A percentile compares a stretch with the other conserved stretches of the same genome.
These are phyloP conservation scores for Stylophora pistillata DNA, from an alignment of 64 coral and sea anemone species.

Conservation along the genomic window DNA sequence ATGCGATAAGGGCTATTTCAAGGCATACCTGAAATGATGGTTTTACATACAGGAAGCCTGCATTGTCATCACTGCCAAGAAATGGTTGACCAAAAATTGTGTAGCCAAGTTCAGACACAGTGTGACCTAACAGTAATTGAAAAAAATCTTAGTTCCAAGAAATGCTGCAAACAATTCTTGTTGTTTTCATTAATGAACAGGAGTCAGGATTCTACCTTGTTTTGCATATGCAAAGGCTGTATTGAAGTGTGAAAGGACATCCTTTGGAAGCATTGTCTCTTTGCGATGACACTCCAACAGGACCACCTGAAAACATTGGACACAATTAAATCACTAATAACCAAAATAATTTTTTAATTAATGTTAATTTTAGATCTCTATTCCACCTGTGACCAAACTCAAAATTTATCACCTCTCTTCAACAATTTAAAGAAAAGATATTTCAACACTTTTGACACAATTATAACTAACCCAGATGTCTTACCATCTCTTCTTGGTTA, in stretches of 20 bases:
- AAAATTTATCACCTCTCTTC: no score
- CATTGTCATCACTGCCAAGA: constrained; percentile 89
- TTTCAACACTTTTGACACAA: background rate
- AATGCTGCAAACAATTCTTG: no score
- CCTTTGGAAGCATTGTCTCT: constrained; percentile 88
- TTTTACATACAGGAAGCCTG: constrained; percentile 95
- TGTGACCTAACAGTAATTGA: constrained; percentile 68
- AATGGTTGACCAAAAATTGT: constrained; percentile 99
- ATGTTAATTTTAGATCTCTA: background rate
- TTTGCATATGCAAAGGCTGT: constrained; percentile 98
- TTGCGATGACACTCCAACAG: constrained; percentile 82
- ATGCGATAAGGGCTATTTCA: no score
- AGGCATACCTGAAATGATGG: constrained; percentile 88
- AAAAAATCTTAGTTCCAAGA: no score
- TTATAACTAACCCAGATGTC: background rate
- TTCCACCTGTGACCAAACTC: no score
- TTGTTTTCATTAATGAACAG: no score
- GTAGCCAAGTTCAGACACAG: constrained; percentile 94
- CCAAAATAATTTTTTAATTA: background rate
- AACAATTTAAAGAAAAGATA: no score
- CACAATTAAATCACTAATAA: background rate
- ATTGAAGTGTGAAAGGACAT: constrained; percentile 98
- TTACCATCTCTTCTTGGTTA: constrained; percentile 98
- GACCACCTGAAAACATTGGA: constrained; percentile 60
- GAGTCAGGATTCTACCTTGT: constrained; percentile 64